Base-by-base conservation (phyloP, 92 coral and sea anemone species). In the Pocillopora meandrina region DNA sequence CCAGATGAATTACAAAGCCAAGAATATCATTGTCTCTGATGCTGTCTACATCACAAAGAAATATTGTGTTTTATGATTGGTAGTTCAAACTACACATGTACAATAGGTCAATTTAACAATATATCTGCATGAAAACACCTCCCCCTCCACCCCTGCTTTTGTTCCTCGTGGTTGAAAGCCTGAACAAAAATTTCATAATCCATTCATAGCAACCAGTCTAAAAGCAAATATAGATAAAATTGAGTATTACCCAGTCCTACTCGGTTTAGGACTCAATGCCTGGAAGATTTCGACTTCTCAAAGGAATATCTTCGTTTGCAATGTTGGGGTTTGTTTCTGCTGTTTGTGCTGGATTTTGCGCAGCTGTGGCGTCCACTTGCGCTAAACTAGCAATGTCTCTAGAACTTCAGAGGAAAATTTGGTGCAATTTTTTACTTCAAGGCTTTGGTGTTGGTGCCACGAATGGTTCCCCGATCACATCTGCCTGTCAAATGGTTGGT, bases 301-400 rank as follows among this genome's bases (percentile, higher is more conserved):
- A 15, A 33, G 33, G 7, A 35, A 69, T 2, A 14, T 6, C 21
- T 36, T 7, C 18, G 0, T 69, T 70, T 18, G 36, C 9, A 34
- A 83, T 83, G 99, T 72, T 91, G 16, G 96, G 98, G 20, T 86
- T 97, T 77, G 89, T 92, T 15, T 66, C 87, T 52, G 98, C 99
- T 21, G 64, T 92, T 12, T 77, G 72, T 71, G 98, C 99, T 20
- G 99, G 99, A 14, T 90, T 76, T 58, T 91, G 95, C 88, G 99
- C 99, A 16, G 99, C 99, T 16, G 47, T 82, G 36, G 99, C 99
- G 9, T 97, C 99, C 9, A 84, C 91, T 34, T 92, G 89, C 75
- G 99, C 97, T 17, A 97, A 97, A 65, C 91, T 97, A n/a, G 98
- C 98, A 62, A 92, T 97, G 94, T 89, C 97, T 34, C 93, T 98